phyloP scores from a whole-genome alignment of 2,797 vertebrate genomes.

The Pyrocephalus nanus region DNA sequence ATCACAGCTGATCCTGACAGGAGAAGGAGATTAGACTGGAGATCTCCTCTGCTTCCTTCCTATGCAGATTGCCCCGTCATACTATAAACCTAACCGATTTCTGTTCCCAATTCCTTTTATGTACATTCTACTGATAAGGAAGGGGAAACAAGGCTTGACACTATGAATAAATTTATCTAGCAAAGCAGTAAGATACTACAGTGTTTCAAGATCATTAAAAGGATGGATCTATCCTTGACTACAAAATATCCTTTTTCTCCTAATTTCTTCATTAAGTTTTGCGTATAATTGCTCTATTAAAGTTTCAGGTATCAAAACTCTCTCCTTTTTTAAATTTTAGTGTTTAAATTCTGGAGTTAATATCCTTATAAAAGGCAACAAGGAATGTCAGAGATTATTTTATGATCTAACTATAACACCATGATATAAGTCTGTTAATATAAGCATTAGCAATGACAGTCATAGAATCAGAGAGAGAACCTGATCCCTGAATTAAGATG shows the following conservation, averaged over 20 bases:
- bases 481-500: neutral
- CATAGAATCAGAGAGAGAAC: neutral
- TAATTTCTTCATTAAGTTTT: neutral
- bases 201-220: neutral
- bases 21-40: neutral
- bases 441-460: neutral
- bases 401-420: neutral
- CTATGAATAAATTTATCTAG: neutral
- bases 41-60: neutral
- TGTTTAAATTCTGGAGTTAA: neutral
- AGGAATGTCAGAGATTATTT: neutral
- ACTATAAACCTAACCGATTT: neutral
- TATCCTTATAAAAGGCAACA: neutral
- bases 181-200: neutral
- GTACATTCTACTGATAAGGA: neutral
- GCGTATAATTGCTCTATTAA: neutral
- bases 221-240: neutral
- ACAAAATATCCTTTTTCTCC: neutral
- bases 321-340: neutral
- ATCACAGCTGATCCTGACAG: neutral
- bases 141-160: neutral
- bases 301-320: neutral
- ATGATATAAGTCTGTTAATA: neutral
- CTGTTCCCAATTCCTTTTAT: neutral
- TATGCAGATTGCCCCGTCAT: neutral